These are phyloP conservation scores for Pseudomyrmex cubaensis DNA, from an alignment of 1,140 invertebrate species.

Conservation along the genomic window DNA sequence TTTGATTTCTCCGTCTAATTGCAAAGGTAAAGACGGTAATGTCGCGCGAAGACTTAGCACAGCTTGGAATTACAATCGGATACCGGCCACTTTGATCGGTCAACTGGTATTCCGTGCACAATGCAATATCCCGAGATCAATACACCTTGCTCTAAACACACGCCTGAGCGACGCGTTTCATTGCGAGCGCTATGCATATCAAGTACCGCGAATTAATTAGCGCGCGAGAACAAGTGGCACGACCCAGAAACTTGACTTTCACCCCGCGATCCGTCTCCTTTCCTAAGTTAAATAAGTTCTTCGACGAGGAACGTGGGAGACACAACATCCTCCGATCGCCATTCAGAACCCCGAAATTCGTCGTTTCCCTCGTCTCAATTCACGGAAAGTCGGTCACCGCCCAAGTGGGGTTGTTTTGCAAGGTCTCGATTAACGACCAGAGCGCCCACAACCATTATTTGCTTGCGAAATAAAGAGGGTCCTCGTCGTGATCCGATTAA, in stretches of 20 bases:
- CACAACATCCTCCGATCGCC: not conserved
- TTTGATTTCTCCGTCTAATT: too few relatives aligned
- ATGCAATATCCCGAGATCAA: not conserved
- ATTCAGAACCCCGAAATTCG: conserved; percentile 8
- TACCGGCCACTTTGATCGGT: not conserved
- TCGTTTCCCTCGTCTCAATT: conserved; percentile 8
- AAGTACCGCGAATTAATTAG: not conserved
- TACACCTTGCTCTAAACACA: not conserved
- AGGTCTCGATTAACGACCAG: conserved; percentile 27
- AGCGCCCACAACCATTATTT: conserved; percentile 38
- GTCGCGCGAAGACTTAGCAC: too few relatives aligned
- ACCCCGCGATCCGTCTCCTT: not conserved
- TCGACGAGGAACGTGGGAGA: not conserved
- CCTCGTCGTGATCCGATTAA: conserved; percentile 59
- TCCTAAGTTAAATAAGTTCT: conserved; percentile 25
- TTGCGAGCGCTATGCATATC: not conserved
- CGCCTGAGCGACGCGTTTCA: not conserved
- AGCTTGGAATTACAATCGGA: not conserved
- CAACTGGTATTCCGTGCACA: not conserved
- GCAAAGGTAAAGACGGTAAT: too few relatives aligned
- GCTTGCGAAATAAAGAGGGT: conserved; percentile 55
- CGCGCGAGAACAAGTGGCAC: not conserved
- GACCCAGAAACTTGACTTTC: conserved; percentile 30
- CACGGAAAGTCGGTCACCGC: conserved; percentile 28
- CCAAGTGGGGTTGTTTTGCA: conserved; percentile 30